phyloP scores from a whole-genome alignment of 92 coral and sea anemone genomes.

The Diadumene lineata region DNA sequence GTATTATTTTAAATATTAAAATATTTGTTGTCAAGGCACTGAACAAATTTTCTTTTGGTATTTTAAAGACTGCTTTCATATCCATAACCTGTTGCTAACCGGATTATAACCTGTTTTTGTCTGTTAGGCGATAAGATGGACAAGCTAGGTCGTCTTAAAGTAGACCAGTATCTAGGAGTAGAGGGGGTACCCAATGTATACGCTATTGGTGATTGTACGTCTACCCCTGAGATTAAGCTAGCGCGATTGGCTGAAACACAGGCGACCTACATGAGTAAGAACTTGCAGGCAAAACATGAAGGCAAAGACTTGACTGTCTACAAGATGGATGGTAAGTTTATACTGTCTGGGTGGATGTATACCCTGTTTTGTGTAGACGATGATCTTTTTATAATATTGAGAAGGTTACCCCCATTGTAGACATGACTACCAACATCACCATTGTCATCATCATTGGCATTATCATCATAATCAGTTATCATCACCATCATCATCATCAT shows the following conservation, averaged over 20 bases:
- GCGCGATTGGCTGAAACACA: constrained; percentile 76
- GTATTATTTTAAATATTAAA: too few species aligned
- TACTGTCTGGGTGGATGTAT: too few species aligned
- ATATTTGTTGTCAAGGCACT: too few species aligned
- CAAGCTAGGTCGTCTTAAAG: constrained; percentile 72
- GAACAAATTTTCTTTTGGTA: too few species aligned
- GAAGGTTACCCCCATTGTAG: too few species aligned
- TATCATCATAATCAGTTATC: background rate
- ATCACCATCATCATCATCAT: background rate
- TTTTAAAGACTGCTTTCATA: background rate
- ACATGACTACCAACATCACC: too few species aligned
- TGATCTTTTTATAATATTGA: too few species aligned
- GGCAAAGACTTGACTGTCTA: constrained; percentile 80
- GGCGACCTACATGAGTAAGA: constrained; percentile 70
- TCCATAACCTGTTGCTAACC: background rate
- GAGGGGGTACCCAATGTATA: constrained; percentile 84
- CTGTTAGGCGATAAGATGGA: constrained; percentile 80
- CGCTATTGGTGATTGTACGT: constrained; percentile 93
- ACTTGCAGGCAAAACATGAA: constrained; percentile 71
- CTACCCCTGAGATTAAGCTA: constrained; percentile 87
- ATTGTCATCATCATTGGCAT: background rate
- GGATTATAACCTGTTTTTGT: background rate
- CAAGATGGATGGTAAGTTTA: constrained; percentile 59
- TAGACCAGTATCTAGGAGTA: constrained; percentile 78
- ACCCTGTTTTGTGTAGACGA: too few species aligned